Evolutionary conservation across 2,888 invertebrate genomes (phyloP).

Genomic region (Machimus rusticus): DNA sequence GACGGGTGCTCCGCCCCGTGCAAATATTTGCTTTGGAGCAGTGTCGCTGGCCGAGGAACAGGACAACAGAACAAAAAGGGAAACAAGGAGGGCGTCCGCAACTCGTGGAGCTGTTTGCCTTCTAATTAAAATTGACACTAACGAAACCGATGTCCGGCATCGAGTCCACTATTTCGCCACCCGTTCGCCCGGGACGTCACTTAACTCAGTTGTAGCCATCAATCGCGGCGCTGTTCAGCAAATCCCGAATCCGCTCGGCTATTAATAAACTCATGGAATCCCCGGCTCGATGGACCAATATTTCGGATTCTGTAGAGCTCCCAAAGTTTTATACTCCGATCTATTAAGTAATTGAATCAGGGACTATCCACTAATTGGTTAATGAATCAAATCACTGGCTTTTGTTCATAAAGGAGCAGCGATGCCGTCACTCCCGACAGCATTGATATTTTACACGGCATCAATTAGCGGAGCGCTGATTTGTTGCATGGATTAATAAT

Average conservation of each 20-base stretch:
- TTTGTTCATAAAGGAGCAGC: neutral
- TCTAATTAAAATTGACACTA: conserved; percentile 47
- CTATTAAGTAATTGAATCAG: conserved; percentile 26
- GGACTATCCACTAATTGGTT: conserved; percentile 23
- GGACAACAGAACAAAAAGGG: neutral
- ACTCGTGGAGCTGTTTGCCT: conserved; percentile 41
- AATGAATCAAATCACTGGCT: conserved; percentile 3
- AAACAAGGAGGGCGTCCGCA: conserved; percentile 17
- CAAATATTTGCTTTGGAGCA: neutral
- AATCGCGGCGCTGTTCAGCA: neutral
- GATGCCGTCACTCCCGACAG: neutral
- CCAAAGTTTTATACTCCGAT: neutral
- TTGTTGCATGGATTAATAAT: neutral
- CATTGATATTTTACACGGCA: neutral
- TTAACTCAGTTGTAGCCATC: neutral
- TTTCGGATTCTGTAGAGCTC: neutral
- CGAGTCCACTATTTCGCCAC: neutral
- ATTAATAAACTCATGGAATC: neutral
- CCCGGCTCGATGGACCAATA: neutral
- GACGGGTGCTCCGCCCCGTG: neutral
- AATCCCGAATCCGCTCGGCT: neutral
- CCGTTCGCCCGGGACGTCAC: neutral
- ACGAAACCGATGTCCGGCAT: conserved; percentile 40
- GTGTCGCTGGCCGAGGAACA: neutral
- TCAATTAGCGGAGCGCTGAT: neutral